Evolutionary conservation across 2,888 invertebrate species (phyloP), one percentile per base, ranked within the genome.

Genomic region (Eupithecia tripunctaria): DNA sequence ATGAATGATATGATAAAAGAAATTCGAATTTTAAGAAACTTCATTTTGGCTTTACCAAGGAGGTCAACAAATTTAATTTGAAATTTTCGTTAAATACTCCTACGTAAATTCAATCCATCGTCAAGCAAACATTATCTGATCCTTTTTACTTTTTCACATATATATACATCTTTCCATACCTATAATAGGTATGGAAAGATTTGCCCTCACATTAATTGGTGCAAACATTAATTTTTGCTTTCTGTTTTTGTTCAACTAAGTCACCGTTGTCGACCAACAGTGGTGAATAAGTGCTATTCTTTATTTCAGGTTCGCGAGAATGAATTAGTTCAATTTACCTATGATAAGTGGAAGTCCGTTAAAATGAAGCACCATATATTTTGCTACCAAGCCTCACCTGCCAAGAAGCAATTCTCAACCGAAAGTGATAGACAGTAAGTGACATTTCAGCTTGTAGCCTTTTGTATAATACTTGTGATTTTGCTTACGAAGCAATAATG

Each of bases 311-410:
- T 97, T 51, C 96, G 97, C 32, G 97, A 97, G 89, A 97, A 97
- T 85, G 97, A 98, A 88, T 91, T 98, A 67, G 98, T 97, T 2
- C 96, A 97, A 80, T 98, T 98, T 86, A 96, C 97, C 2, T 98
- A 97, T 81, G 97, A 97, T 77, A 96, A 96, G 86, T 98, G 98
- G 97, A 96, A 97, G 84, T 96, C 97, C 7, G 97, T 97, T 0
- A 96, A 96, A 86, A 96, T 98, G 96, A 97, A 98, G 95, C 98
- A 98, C 89, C 97, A 98, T 84, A 97, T 98, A 78, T 97, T 98
- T 88, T 98, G 98, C 85, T 98, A 98, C 86, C 97, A 98, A 88
- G 97, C 97, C 0, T 97, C 97, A 1, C 97, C 98, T 0, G 96
- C 97, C 2, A 96, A 97, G 87, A 96, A 97, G 81, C 96, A 97